phyloP scores from a whole-genome alignment of 2,888 invertebrate species.

The Drosophila sordidula region DNA sequence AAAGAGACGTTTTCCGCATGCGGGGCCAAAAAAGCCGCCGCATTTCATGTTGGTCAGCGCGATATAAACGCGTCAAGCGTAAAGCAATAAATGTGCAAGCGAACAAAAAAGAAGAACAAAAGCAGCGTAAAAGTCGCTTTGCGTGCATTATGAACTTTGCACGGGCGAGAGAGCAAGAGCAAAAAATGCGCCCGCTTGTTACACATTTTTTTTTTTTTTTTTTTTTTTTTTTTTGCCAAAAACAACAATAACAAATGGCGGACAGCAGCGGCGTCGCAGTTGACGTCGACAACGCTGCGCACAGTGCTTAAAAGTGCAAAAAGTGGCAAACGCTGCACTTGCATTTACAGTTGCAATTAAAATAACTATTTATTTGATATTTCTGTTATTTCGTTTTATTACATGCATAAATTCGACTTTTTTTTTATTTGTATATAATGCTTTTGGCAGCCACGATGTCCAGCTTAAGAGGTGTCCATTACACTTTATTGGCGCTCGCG shows the following conservation, averaged over 20 bases:
- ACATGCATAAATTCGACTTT: no score
- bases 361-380: neutral
- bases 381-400: neutral
- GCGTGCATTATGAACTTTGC: constrained; percentile 79
- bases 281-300: constrained; percentile 36
- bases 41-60: constrained; percentile 61
- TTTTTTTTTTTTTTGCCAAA: constrained; percentile 34
- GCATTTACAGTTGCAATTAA: neutral
- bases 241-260: constrained; percentile 34
- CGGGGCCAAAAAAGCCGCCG: constrained; percentile 42
- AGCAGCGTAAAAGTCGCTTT: constrained; percentile 39
- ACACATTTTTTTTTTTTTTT: constrained; percentile 39
- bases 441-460: neutral
- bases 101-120: constrained; percentile 31
- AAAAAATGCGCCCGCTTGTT: constrained; percentile 53
- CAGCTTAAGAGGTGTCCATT: neutral
- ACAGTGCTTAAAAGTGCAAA: constrained; percentile 40
- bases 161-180: constrained; percentile 67
- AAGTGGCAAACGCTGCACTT: neutral
- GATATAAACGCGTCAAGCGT: constrained; percentile 77
- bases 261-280: constrained; percentile 27
- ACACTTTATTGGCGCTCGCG: neutral
- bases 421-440: neutral
- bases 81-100: constrained; percentile 79
- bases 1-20: constrained; percentile 53